phyloP scores from a whole-genome alignment of 2,113 vertebrate species.

The Centropus unirufus region DNA sequence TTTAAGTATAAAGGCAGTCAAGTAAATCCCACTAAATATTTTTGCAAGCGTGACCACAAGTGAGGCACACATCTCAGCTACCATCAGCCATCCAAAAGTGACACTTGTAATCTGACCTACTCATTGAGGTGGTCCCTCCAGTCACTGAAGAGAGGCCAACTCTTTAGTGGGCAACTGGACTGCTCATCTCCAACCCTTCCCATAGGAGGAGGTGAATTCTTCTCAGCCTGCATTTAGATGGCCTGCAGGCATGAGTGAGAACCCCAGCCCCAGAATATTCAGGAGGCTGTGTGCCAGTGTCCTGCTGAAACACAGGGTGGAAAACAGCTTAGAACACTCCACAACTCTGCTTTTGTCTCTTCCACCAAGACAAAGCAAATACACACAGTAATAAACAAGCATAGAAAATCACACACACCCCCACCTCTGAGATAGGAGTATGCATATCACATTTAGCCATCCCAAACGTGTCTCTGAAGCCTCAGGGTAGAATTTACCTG shows the following conservation, averaged over 20 bases:
- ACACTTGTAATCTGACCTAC: neutral
- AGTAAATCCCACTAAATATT: neutral
- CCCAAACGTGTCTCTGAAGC: neutral
- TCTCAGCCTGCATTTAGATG: neutral
- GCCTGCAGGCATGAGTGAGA: neutral
- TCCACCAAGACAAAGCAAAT: neutral
- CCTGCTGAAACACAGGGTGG: neutral
- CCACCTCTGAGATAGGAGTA: neutral
- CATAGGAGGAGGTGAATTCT: neutral
- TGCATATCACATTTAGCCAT: neutral
- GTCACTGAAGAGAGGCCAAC: neutral
- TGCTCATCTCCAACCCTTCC: neutral
- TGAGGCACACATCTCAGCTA: neutral
- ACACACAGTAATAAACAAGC: neutral
- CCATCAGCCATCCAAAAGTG: neutral
- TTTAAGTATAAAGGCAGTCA: neutral
- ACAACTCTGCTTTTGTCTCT: neutral
- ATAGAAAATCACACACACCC: neutral
- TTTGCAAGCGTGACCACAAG: neutral
- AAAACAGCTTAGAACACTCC: neutral
- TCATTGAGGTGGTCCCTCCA: neutral
- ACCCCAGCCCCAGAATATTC: neutral
- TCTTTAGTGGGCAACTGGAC: neutral
- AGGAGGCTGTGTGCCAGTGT: neutral
- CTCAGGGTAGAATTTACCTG: neutral